Evolutionary conservation across 1,140 invertebrate genomes (phyloP), one percentile per base, ranked within the genome.

Genomic region (Papilio helenus): DNA sequence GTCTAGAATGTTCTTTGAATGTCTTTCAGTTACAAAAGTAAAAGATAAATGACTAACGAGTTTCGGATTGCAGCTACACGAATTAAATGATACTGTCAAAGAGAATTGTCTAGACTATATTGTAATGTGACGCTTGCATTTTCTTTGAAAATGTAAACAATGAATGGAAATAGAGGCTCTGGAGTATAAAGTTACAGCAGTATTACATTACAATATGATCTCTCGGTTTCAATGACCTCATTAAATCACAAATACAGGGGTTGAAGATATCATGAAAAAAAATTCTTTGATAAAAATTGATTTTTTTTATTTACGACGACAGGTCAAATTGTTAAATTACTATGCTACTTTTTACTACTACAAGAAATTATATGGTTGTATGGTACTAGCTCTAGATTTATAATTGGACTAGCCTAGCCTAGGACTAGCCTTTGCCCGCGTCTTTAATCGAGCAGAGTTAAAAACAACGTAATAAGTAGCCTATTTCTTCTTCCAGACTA

Each of bases 141-240:
- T 34, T 68, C 61, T 68, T 68, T 68, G 61, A 29, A 68, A 34
- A 68, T 26, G 26, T 68, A 68, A 68, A 68, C 29, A 29, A 29
- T 16, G 4, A 68, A 34, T 68, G n/a, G 14, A 68, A 68, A 68
- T 14, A 68, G 61, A 68, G 12, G 23, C 12, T 9, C 5, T 34
- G 20, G 8, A 68, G 26, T 34, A 65, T 1, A 12, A 34, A 29
- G 55, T 26, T 26, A 68, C 61, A 68, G 26, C 23, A 68, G 23
- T 68, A 29, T 68, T 68, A 68, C 18, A 68, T 68, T 68, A 68
- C 61, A 68, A 10, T 34, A 16, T 14, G 14, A 68, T 29, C 14
- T 29, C 61, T 34, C 4, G 23, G 23, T 68, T 68, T 68, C 26
- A 68, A 68, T 14, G 14, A 29, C 61, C 26, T 68, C 61, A 18